These are phyloP conservation scores for Myrmecobius fasciatus DNA, from an alignment of 2,113 vertebrate species.

Conservation along the genomic window DNA sequence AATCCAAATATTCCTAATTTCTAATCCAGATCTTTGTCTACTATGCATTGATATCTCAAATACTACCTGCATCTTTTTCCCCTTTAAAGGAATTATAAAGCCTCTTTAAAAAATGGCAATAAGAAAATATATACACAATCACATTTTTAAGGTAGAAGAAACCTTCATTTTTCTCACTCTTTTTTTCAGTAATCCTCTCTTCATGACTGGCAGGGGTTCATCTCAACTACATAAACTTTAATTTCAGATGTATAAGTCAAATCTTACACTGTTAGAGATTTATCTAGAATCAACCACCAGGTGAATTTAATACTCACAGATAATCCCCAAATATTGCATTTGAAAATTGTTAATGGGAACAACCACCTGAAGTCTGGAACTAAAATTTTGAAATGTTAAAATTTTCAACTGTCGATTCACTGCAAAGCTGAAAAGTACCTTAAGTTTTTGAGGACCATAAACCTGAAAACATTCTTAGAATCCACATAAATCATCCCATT, in stretches of 20 bases:
- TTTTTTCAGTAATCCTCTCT: not conserved
- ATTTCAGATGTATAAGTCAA: not conserved
- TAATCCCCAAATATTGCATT: not conserved
- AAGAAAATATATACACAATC: not conserved
- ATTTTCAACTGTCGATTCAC: not conserved
- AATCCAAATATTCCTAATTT: not conserved
- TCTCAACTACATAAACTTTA: conserved; percentile 8
- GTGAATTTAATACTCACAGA: conserved; percentile 15
- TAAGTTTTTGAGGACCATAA: not conserved
- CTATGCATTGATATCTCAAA: not conserved
- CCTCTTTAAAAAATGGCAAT: not conserved
- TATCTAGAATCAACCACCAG: not conserved
- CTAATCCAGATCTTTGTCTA: not conserved
- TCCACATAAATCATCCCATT: not conserved
- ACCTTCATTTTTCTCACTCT: not conserved
- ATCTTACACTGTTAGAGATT: not conserved
- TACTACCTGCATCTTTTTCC: not conserved
- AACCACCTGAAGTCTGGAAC: not conserved
- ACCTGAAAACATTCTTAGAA: not conserved
- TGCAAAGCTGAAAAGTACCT: not conserved
- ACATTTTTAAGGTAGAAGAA: not conserved
- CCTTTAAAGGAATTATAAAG: not conserved
- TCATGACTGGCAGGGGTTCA: not conserved
- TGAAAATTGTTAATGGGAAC: not conserved
- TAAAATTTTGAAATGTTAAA: not conserved